Base-by-base conservation (phyloP, 1,140 invertebrate genomes). In the Brachionus manjavacas region DNA sequence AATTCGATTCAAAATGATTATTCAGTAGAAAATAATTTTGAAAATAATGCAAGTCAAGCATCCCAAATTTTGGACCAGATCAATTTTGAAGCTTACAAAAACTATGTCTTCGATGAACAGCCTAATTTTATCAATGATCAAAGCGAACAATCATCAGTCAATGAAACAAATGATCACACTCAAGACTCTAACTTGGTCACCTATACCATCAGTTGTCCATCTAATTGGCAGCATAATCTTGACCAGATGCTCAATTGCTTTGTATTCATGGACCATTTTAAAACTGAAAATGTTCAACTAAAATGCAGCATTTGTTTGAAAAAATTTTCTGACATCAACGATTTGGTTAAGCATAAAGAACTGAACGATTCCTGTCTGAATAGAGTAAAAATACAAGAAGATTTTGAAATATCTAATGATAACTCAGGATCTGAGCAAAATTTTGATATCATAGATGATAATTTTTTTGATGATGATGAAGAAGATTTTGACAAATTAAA, bases 201-300 rank as follows among this genome's bases (percentile, higher is more conserved):
- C 3, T 76, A 76, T 76, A 46, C 72, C 20, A 76, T 76, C 4
- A 76, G 72, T 49, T 76, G 72, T 14, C 43, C 72, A 12, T 52
- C 43, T 14, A 25, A 76, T 76, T 76, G 72, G 72, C 72, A 76
- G 25, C 23, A 49, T 49, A 76, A 76, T 76, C 9, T 76, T 23
- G 25, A 76, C 41, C 72, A 76, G 14, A 76, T 76, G 72, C 23
- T 76, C 4, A 76, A 76, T 76, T 76, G 72, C 28, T 76, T 76
- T 76, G 46, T 76, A 14, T 46, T 12, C 0, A n/a, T 76, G 23
- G 43, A 76, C 8, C 25, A 49, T 25, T 14, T 23, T 49, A 31
- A 76, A 76, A 46, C 6, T 31, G 16, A 25, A 49, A 49, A 49
- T 72, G 14, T 76, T 52, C 20, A 76, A 25, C 41, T 76, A 12